Evolutionary conservation across 2,888 invertebrate species (phyloP).

Genomic region (Pediacus dermestoides): DNA sequence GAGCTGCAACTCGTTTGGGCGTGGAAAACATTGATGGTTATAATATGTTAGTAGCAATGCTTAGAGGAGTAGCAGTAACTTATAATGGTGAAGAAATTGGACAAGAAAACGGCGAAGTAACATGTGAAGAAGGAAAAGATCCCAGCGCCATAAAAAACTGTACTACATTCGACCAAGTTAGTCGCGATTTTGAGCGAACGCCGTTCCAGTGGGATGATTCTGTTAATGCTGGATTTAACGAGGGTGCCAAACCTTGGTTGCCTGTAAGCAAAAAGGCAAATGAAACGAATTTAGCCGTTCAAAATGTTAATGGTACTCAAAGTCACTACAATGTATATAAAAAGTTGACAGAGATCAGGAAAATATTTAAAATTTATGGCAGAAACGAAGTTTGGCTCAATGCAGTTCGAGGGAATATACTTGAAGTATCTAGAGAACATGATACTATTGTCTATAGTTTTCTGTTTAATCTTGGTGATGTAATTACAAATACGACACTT

Average conservation of each 20-base stretch:
- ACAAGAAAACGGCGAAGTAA: conserved; percentile 58
- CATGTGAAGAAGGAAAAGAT: conserved; percentile 52
- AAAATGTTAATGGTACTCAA: conserved; percentile 43
- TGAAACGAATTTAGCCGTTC: conserved; percentile 56
- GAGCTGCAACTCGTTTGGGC: conserved; percentile 68
- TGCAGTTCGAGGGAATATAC: too few relatives aligned
- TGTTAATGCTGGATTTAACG: conserved; percentile 57
- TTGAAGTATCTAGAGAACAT: too few relatives aligned
- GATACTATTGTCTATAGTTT: too few relatives aligned
- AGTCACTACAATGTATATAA: conserved; percentile 66
- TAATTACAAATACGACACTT: too few relatives aligned
- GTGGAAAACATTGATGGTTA: conserved; percentile 67
- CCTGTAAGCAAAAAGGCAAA: conserved; percentile 63
- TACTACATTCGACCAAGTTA: conserved; percentile 51
- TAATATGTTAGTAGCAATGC: conserved; percentile 73
- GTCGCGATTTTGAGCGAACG: conserved; percentile 72
- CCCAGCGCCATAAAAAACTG: conserved; percentile 50
- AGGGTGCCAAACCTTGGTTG: conserved; percentile 60
- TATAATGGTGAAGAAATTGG: conserved; percentile 86
- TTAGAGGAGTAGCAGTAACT: conserved; percentile 81
- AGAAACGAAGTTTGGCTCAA: too few relatives aligned
- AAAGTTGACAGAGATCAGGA: conserved; percentile 40
- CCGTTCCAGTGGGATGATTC: conserved; percentile 75
- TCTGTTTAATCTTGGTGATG: too few relatives aligned
- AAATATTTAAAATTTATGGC: too few relatives aligned